Base-by-base conservation (phyloP, 2,888 invertebrate genomes). In the Agonopterix subpropinquella region DNA sequence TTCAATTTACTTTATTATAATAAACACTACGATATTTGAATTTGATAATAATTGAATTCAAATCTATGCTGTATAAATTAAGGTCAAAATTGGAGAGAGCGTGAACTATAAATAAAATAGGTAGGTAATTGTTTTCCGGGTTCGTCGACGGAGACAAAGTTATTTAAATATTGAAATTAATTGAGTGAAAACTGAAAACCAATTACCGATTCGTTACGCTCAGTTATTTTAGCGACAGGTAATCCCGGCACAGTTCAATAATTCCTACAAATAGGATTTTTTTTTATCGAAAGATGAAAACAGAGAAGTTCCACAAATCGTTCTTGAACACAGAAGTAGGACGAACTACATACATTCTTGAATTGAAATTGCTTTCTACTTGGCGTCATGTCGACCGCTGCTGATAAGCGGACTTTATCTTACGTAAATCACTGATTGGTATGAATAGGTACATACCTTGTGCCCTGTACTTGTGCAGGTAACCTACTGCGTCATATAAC, bases 291-390 rank as follows among this genome's bases (percentile, higher is more conserved):
- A 72, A 69, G 70, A 73, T 70, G 64, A 61, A 13, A 2, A 67
- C 61, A 60, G 60, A 56, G 56, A 59, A 56, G 67, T 82, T 82
- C 70, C 78, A 75, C 73, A 80, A 80, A 75, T 67, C 60, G 75
- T 75, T 80, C 77, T 78, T 80, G 2, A 18, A 18, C 18, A 18
- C 4, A 18, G 18, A 28, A 7, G 7, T 28, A 28, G 5, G 5
- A 28, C 28, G 5, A 7, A 28, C 18, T 28, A 28, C 28, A 7
- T 28, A 28, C 28, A 28, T 28, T 18, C 18, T 18, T 28, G 28
- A 28, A 28, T 5, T 28, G 77, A 78, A 79, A 77, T 79, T 75
- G 79, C 78, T 83, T 80, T 81, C 80, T 77, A 80, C 80, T 69
- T 64, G 68, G 71, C 77, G 77, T 75, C 77, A 78, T 74, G 52